Base-by-base conservation (phyloP, 2,888 invertebrate species). In the Amitus sp. region DNA sequence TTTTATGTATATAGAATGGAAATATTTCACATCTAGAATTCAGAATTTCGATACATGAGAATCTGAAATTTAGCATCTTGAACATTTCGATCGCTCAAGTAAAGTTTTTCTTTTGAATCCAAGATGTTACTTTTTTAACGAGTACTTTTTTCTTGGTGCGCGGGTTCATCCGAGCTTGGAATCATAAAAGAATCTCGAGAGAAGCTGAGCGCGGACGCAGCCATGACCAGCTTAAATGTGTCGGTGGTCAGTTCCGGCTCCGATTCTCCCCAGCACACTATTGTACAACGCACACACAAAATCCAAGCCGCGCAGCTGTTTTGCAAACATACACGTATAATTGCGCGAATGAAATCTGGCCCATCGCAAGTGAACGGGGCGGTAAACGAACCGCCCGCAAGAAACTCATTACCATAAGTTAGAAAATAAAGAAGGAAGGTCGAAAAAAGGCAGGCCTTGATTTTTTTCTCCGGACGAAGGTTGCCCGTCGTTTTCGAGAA, bases 201-300 rank as follows among this genome's bases (percentile, higher is more conserved):
- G 61, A 62, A 57, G 53, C 51, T 50, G 52, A 48, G 46, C 52
- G 39, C 43, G 58, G 68, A 68, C 63, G 65, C 47, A 55, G 65
- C 75, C 79, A 76, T 80, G 80, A 80, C 79, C 79, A 79, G 72
- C 78, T 67, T 78, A 80, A n/a, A 81, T 71, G 68, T 74, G 73
- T 69, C 70, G 73, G 68, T 79, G 80, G 79, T 78, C 76, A 79
- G 79, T 77, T 76, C 73, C 65, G 70, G 66, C 62, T 70, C 51
- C 58, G 59, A 54, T 49, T 55, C 66, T 53, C 68, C 49, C 42
- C 47, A 63, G 53, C 48, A 51, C 54, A 43, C 61, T 42, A 13
- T 42, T 12, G 42, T 20, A 42, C 2, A 4, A 23, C 23, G 27
- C 43, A 27, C 12, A 23, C 52, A 56, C 40, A 40, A n/a, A n/a